These are phyloP conservation scores for Pogonocichla stellata DNA, from an alignment of 2,113 vertebrate species.

Conservation along the genomic window DNA sequence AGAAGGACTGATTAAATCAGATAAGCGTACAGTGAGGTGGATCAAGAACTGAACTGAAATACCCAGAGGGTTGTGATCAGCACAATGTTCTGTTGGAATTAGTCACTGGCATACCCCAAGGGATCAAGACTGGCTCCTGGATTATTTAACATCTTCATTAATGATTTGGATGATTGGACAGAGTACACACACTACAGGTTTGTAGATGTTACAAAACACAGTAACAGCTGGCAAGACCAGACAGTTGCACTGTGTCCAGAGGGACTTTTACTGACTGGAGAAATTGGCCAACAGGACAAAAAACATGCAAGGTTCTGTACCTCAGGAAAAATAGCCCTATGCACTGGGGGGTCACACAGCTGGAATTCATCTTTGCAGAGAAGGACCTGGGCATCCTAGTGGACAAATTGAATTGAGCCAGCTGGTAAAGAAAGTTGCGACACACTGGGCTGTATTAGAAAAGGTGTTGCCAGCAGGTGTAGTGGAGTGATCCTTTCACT, in stretches of 20 bases:
- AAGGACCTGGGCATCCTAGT: not conserved
- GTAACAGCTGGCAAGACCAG: not conserved
- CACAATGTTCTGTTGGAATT: not conserved
- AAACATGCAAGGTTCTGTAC: not conserved
- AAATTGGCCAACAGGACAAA: not conserved
- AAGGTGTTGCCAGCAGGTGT: not conserved
- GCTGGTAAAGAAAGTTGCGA: not conserved
- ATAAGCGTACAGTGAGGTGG: rapidly evolving
- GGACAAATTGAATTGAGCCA: not conserved
- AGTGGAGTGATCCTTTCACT: not conserved
- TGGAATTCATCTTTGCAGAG: not conserved
- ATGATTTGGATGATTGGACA: not conserved
- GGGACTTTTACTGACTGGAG: not conserved
- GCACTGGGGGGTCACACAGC: not conserved
- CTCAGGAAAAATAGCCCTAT: not conserved
- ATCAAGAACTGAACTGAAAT: not conserved
- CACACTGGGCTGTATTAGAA: not conserved
- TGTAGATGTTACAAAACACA: not conserved
- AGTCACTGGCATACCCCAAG: not conserved
- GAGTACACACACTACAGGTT: not conserved
- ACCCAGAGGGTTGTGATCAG: not conserved
- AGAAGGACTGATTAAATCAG: not conserved
- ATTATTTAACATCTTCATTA: not conserved
- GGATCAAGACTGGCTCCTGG: no score
- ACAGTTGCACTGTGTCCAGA: not conserved